Evolutionary conservation across 1,140 invertebrate genomes (phyloP), one percentile per base, ranked within the genome.

Genomic region (Amyelois transitella): DNA sequence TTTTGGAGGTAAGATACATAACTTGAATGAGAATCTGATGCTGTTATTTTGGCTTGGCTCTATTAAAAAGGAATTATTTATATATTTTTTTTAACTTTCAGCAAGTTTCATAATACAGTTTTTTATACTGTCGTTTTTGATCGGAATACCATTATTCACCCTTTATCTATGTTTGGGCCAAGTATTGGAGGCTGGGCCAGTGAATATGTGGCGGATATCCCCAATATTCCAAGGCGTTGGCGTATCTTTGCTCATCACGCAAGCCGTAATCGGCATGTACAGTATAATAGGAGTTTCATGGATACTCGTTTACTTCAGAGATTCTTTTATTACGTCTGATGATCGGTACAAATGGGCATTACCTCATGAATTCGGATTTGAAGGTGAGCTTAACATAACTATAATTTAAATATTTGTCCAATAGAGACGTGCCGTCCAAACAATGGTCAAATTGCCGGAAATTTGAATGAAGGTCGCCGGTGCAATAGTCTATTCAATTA

Each of bases 181-280:
- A 80, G 93, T 95, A 74, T 87, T 97, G 32, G 92, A 92, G n/a
- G 91, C 94, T 0, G 96, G 96, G 0, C 93, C 94, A 2, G 91
- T 97, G 22, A 95, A 96, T 63, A 97, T 97, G 95, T 98, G 96
- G 96, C 93, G 91, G 64, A 96, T 98, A 66, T 97, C 96, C 44
- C 96, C 96, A 0, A 92, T 97, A 56, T 97, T 97, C 78, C 94
- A 95, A 88, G 95, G 95, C 5, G 94, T 97, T 25, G 96, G 96
- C 19, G 93, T 97, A 51, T 92, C 95, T 0, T 82, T 97, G 50
- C 89, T 97, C 6, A 83, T 94, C 54, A 92, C 93, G 1, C 95
- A 97, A 81, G 93, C 93, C 5, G 89, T 96, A 19, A 92, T 96
- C 52, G 95, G 96, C 24, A 92, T 97, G 59, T 97, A 97, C 83